Conservation (phyloP, 2,888 invertebrate species). For the Drosophila neotestacea region DNA sequence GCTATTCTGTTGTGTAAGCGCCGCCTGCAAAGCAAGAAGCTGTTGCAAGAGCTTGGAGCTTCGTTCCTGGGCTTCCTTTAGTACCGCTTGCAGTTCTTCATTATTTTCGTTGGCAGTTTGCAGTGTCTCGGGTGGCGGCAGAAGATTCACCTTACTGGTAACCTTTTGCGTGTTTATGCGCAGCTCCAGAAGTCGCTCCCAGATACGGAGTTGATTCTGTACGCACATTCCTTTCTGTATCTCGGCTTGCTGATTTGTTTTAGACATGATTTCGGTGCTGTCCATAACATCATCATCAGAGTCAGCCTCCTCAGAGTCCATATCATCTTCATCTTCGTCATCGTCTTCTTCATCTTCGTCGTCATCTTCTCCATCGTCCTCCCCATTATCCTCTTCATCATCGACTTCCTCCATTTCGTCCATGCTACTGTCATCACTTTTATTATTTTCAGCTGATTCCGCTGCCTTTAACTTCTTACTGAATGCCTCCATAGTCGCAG, state of each 20-base stretch:
- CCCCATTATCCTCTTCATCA: constrained; percentile 25
- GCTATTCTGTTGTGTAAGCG: constrained; percentile 88
- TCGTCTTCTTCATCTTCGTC: constrained; percentile 57
- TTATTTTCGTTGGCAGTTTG: constrained; percentile 84
- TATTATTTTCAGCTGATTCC: constrained; percentile 46
- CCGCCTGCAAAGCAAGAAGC: constrained; percentile 87
- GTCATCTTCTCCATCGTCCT: constrained; percentile 33
- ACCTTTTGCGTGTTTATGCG: constrained; percentile 95
- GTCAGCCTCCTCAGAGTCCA: constrained; percentile 59
- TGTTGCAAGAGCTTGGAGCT: constrained; percentile 88
- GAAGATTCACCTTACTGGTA: constrained; percentile 90
- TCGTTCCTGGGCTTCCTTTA: constrained; percentile 81
- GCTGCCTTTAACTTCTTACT: constrained; percentile 27
- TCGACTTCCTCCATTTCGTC: constrained; percentile 31
- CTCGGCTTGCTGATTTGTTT: constrained; percentile 85
- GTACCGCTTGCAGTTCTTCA: constrained; percentile 85
- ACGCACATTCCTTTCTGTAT: constrained; percentile 89
- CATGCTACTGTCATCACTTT: constrained; percentile 28
- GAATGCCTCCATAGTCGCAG: constrained; percentile 13
- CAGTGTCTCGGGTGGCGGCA: constrained; percentile 89
- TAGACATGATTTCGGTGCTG: constrained; percentile 60
- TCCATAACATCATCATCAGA: constrained; percentile 44
- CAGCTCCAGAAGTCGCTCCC: constrained; percentile 94
- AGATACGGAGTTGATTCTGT: constrained; percentile 90
- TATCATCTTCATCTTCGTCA: constrained; percentile 50